Evolutionary conservation across 2,888 invertebrate genomes (phyloP).

Genomic region (Hartigia nigra): DNA sequence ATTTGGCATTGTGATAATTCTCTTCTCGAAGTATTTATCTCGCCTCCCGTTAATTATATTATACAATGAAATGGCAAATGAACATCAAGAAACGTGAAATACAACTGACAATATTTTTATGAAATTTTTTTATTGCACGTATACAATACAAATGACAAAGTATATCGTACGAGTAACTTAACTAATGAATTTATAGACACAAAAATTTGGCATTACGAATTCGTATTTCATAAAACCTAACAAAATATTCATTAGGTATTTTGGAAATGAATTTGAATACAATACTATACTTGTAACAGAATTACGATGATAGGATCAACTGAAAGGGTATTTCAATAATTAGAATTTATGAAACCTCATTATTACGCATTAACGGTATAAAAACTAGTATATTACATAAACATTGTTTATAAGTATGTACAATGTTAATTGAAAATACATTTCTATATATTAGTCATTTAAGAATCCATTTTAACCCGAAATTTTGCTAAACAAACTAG

Average conservation of each 20-base stretch:
- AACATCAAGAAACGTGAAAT: not conserved
- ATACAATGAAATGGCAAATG: not conserved
- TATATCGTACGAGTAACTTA: constrained; percentile 4
- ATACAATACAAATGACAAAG: constrained; percentile 35
- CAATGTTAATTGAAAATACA: not conserved
- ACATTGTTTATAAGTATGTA: not conserved
- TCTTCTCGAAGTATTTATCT: not conserved
- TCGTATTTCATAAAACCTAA: not conserved
- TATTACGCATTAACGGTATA: not conserved
- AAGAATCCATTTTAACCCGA: not conserved
- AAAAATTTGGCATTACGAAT: not conserved
- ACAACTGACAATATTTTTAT: not conserved
- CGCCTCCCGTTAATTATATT: not conserved
- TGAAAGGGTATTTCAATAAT: not conserved
- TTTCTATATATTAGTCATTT: not conserved
- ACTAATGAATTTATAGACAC: not conserved
- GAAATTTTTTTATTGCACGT: constrained; percentile 13
- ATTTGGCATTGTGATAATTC: not conserved
- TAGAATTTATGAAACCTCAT: not conserved
- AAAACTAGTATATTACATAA: not conserved
- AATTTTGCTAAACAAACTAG: not conserved
- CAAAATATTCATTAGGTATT: too few relatives aligned
- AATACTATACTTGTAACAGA: not conserved
- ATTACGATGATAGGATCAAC: not conserved
- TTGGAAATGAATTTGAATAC: not conserved